Conservation (phyloP, 2,113 vertebrate genomes). For the Ammodytes dubius region DNA sequence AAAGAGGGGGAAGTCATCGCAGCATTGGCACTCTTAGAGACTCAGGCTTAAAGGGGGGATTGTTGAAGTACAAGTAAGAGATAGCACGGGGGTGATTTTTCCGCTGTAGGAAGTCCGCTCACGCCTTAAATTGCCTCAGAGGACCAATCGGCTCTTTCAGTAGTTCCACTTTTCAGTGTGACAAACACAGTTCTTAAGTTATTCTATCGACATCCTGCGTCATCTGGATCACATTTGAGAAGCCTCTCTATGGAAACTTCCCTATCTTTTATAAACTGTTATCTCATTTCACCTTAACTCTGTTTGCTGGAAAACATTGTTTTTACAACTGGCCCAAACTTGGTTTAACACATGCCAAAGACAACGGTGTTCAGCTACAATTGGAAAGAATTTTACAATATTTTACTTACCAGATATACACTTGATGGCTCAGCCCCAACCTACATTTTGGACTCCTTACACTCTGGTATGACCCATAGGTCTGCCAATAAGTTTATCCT, state of each 20-base stretch:
- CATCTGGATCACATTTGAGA: not conserved
- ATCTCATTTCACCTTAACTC: slow-evolving; percentile 4
- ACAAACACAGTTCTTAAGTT: not conserved
- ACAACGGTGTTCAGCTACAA: slow-evolving; percentile 6
- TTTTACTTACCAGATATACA: slow-evolving; percentile 4
- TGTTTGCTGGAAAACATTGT: slow-evolving; percentile 25
- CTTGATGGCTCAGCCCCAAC: slow-evolving; percentile 14
- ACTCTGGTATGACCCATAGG: slow-evolving; percentile 5
- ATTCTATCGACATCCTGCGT: not conserved
- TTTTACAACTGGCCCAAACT: slow-evolving; percentile 7
- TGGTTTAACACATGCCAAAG: not conserved
- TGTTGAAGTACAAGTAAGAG: slow-evolving; percentile 53
- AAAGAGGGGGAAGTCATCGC: slow-evolving; percentile 61
- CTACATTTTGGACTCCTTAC: slow-evolving; percentile 1
- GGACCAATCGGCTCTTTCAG: slow-evolving; percentile 26
- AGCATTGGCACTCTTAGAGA: slow-evolving; percentile 55
- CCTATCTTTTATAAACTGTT: slow-evolving; percentile 4
- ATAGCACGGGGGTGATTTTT: slow-evolving; percentile 60
- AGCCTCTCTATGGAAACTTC: not conserved
- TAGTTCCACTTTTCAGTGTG: slow-evolving; percentile 20
- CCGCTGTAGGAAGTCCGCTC: slow-evolving; percentile 58
- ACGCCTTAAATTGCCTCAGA: slow-evolving; percentile 63
- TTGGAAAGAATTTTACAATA: not conserved
- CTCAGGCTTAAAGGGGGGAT: slow-evolving; percentile 34
- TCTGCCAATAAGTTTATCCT: slow-evolving; percentile 36